Base-by-base conservation (phyloP, 2,888 invertebrate genomes). In the Heteropelma amictum region DNA sequence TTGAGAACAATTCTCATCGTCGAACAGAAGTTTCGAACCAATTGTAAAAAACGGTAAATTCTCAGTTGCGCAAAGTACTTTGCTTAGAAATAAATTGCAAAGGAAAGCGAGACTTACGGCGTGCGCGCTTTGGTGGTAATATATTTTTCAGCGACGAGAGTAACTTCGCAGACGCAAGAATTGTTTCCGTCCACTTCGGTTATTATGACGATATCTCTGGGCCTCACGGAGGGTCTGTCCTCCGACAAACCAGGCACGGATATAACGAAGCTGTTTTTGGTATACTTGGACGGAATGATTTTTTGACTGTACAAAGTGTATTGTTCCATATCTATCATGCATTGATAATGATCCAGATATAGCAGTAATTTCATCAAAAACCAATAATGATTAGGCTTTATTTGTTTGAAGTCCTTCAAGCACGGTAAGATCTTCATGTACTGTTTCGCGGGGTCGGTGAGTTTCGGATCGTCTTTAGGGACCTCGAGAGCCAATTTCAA, bases 331-430 rank as follows among this genome's bases (percentile, higher is more conserved):
- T 78, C 49, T 1, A 49, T 4, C 21, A 53, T 42, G 45, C 60
- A 14, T 21, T 80, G 75, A 72, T 80, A 61, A 3, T 81, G 60
- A 54, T 84, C 82, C 4, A 85, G 28, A 26, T 82, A 84, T n/a
- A 85, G 63, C 8, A 83, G 63, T 21, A 84, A 70, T 70, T 82
- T 83, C 74, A 81, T 78, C 28, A 82, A 12, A 23, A 72, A 35
- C 53, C 80, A 78, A 42, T 85, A 85, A 60, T 77, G 47, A 6
- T 77, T 12, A 7, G 65, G 2, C 3, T 64, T 47, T 17, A 82
- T 53, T 0, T 45, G 75, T 1, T 72, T 56, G 47, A 82, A 23
- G 0, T 63, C 33, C n/a, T 17, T n/a, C 1, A 85, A 49, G 10
- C 70, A 61, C 1, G 77, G 23, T 14, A 85, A 14, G 10, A 77